A percentile compares a stretch with the other conserved stretches of the same genome.
Evolutionary conservation across 2,113 vertebrate species (phyloP).

Genomic region (Thinocorus orbignyianus): DNA sequence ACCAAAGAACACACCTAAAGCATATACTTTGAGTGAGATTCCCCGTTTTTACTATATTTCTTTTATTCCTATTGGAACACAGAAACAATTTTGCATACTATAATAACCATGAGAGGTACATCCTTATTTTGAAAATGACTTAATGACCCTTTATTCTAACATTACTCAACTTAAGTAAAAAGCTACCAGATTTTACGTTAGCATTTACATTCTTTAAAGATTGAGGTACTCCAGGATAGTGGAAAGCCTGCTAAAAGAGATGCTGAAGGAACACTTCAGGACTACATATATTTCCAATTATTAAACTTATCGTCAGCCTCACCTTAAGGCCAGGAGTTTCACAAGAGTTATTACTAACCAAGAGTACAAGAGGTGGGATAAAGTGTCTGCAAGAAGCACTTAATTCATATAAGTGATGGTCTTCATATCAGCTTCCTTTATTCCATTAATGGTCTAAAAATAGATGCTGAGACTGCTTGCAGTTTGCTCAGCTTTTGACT

Average conservation of each 20-base stretch:
- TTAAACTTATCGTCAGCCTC: neutral
- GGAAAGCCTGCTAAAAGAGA: neutral
- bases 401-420: neutral
- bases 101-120: neutral
- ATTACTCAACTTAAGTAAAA: neutral
- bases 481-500: neutral
- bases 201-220: neutral
- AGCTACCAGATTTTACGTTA: neutral
- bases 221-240: neutral
- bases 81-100: neutral
- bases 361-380: neutral
- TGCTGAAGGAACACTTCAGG: neutral
- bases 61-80: neutral
- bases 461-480: neutral
- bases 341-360: neutral
- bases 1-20: neutral
- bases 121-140: neutral
- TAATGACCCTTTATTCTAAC: neutral
- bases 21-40: neutral
- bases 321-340: neutral
- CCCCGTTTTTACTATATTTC: neutral
- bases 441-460: conserved; percentile 12
- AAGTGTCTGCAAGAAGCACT: neutral
- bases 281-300: neutral
- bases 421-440: neutral